These are phyloP conservation scores for Scatophagus argus DNA, from an alignment of 2,113 vertebrate species.

Conservation along the genomic window DNA sequence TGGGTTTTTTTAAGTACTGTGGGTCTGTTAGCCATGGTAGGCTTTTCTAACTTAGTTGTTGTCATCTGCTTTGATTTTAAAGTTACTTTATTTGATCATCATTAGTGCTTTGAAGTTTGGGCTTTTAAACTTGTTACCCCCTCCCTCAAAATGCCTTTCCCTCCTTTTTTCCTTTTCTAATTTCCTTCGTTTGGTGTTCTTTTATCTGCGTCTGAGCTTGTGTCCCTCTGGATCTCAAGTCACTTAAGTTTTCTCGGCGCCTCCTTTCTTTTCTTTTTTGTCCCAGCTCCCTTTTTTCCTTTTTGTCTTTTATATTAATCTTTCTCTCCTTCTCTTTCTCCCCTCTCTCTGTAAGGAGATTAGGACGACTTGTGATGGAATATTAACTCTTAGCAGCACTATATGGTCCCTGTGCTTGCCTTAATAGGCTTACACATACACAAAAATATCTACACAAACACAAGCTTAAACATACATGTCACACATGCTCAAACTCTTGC, in stretches of 20 bases:
- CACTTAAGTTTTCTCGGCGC: constrained; percentile 34
- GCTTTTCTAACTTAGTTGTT: constrained; percentile 57
- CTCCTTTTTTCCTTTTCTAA: constrained; percentile 29
- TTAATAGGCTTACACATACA: constrained; percentile 69
- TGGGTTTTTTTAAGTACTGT: constrained; percentile 53
- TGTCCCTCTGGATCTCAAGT: constrained; percentile 45
- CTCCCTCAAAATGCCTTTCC: background rate
- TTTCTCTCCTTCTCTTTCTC: constrained; percentile 27
- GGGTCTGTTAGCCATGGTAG: constrained; percentile 54
- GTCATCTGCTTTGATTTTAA: constrained; percentile 66
- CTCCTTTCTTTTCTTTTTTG: constrained; percentile 23
- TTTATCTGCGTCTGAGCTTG: constrained; percentile 50
- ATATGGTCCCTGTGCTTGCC: constrained; percentile 42
- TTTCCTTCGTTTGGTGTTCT: constrained; percentile 38
- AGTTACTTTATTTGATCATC: constrained; percentile 60
- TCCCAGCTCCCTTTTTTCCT: background rate
- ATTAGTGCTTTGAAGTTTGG: constrained; percentile 75
- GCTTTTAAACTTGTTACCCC: constrained; percentile 62
- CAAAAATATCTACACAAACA: constrained; percentile 26
- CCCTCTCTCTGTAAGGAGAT: constrained; percentile 70
- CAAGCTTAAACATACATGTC: constrained; percentile 52
- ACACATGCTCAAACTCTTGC: constrained; percentile 30
- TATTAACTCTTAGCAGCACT: constrained; percentile 69
- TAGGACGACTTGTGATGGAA: constrained; percentile 81
- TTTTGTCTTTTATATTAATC: constrained; percentile 47